Evolutionary conservation across 2,888 invertebrate species (phyloP).

Genomic region (Mallateleia sp.): DNA sequence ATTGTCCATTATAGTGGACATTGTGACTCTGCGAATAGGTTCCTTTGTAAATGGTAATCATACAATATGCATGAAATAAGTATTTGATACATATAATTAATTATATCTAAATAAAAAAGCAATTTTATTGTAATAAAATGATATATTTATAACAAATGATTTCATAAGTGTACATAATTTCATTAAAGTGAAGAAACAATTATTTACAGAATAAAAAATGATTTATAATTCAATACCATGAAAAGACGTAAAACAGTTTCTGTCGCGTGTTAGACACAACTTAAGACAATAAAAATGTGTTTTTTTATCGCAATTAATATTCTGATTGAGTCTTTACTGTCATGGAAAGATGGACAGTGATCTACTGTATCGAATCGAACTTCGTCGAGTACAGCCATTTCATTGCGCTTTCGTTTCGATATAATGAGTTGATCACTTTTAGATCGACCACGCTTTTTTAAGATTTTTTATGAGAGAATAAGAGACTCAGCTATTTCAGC

Average conservation of each 20-base stretch:
- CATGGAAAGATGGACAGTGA: too few relatives aligned
- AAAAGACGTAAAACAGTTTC: constrained; percentile 18
- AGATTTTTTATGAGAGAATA: not conserved
- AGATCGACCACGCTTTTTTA: constrained; percentile 28
- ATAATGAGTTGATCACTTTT: not conserved
- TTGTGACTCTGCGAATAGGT: not conserved
- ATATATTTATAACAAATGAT: too few relatives aligned
- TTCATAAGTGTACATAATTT: too few relatives aligned
- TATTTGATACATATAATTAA: not conserved
- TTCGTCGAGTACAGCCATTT: constrained; percentile 17
- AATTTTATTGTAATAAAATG: too few relatives aligned
- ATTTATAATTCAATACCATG: not conserved
- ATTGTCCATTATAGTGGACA: constrained; percentile 43
- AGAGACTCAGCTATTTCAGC: constrained; percentile 21
- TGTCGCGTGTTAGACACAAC: constrained; percentile 34
- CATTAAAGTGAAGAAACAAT: too few relatives aligned
- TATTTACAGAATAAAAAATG: too few relatives aligned
- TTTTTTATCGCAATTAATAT: constrained; percentile 37
- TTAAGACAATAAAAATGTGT: constrained; percentile 35
- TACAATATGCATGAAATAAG: too few relatives aligned
- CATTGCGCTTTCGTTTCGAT: constrained; percentile 18
- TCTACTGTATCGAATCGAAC: constrained; percentile 11
- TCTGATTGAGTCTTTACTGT: too few relatives aligned
- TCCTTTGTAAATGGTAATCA: not conserved
- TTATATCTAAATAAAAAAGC: too few relatives aligned